Percentiles rank a stretch among this genome's conserved stretches.
Evolutionary conservation across 2,888 invertebrate genomes (phyloP).

Genomic region (Nomada flava): DNA sequence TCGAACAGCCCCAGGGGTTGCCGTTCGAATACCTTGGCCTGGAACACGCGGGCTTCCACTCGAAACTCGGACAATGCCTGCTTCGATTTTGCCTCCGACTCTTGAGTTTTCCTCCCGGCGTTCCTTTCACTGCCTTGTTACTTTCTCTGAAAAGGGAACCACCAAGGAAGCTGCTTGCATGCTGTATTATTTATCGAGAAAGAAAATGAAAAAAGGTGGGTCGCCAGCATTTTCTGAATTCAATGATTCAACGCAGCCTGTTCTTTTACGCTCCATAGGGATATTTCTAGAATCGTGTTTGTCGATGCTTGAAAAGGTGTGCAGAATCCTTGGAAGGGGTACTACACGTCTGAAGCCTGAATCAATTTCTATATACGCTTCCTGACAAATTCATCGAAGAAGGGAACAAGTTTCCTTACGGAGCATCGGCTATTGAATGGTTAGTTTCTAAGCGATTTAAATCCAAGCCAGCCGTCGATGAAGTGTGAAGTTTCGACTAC

Average conservation of each 20-base stretch:
- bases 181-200: conserved; percentile 59
- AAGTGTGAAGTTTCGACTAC: conserved; percentile 51
- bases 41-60: conserved; percentile 55
- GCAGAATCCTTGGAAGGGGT: conserved; percentile 5
- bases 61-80: conserved; percentile 62
- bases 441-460: conserved; percentile 31
- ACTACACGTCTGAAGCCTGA: neutral
- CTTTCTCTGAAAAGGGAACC: conserved; percentile 34
- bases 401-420: neutral
- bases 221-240: conserved; percentile 39
- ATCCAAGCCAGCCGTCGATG: conserved; percentile 26
- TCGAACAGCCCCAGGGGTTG: conserved; percentile 24
- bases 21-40: conserved; percentile 45
- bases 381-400: neutral
- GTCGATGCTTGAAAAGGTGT: neutral
- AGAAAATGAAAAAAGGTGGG: conserved; percentile 23
- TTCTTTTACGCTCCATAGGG: neutral
- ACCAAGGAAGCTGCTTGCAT: conserved; percentile 5
- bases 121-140: conserved; percentile 54
- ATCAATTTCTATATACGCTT: neutral
- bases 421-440: neutral
- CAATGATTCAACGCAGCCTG: conserved; percentile 32
- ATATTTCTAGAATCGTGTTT: conserved; percentile 4
- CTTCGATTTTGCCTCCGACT: conserved; percentile 61
- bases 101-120: conserved; percentile 20